These are phyloP conservation scores for Pseudochirops corinnae DNA, from an alignment of 2,797 vertebrate species.

Conservation along the genomic window DNA sequence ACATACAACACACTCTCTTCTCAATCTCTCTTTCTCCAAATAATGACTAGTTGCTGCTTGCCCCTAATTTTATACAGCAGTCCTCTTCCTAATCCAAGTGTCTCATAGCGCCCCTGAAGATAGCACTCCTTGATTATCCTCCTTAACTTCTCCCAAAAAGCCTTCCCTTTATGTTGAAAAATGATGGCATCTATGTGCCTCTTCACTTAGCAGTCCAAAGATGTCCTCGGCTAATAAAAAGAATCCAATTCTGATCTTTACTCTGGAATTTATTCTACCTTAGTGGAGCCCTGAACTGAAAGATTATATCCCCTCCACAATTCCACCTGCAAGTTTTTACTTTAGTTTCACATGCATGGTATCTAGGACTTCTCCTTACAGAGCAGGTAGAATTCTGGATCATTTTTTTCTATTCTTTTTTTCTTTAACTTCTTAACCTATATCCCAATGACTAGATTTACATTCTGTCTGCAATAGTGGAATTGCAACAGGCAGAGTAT, in stretches of 20 bases:
- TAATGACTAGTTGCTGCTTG: neutral
- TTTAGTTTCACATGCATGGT: neutral
- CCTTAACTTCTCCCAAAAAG: neutral
- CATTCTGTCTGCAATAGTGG: neutral
- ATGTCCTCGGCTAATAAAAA: neutral
- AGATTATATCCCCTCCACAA: neutral
- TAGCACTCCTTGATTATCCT: neutral
- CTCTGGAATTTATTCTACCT: neutral
- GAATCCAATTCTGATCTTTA: neutral
- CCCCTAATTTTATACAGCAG: neutral
- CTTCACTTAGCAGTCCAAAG: neutral
- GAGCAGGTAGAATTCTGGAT: neutral
- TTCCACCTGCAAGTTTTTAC: neutral
- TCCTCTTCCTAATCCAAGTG: neutral
- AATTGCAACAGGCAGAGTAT: neutral
- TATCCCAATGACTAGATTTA: neutral
- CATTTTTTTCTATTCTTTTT: neutral
- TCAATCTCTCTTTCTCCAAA: neutral
- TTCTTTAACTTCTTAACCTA: neutral
- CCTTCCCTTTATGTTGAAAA: neutral
- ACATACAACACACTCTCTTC: neutral
- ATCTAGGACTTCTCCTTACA: neutral
- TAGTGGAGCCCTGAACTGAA: neutral
- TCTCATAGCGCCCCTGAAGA: neutral
- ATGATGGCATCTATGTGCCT: neutral